A percentile compares a stretch with the other conserved stretches of the same genome.
Conservation (phyloP, 1,140 invertebrate genomes). For the Drosophila triauraria region DNA sequence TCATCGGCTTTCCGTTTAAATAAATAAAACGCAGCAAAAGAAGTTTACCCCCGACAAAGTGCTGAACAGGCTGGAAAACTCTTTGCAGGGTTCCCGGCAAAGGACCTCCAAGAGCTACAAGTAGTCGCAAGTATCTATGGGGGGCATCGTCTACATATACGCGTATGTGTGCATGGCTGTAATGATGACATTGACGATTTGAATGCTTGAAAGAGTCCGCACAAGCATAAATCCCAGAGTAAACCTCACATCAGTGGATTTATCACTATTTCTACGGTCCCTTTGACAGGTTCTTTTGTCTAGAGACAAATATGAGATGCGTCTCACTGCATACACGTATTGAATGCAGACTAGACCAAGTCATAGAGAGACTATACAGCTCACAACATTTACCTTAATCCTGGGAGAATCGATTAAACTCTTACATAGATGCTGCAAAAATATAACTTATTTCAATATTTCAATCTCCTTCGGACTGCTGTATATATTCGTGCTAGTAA, state of each 20-base stretch:
- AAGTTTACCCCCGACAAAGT: conserved; percentile 33
- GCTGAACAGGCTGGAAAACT: conserved; percentile 43
- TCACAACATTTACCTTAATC: not conserved
- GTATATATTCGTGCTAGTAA: conserved; percentile 5
- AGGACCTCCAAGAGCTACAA: conserved; percentile 55
- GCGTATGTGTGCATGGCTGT: conserved; percentile 20
- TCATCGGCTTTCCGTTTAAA: conserved; percentile 76
- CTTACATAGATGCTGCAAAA: not conserved
- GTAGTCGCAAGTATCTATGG: conserved; percentile 43
- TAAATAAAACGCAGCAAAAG: conserved; percentile 64
- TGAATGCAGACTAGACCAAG: too few relatives aligned
- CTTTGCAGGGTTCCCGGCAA: conserved; percentile 15
- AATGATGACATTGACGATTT: conserved; percentile 70
- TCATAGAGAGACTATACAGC: too few relatives aligned
- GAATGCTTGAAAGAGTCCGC: conserved; percentile 35
- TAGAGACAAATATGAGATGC: not conserved
- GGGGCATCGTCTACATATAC: not conserved
- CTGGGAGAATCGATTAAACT: not conserved
- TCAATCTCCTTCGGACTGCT: not conserved
- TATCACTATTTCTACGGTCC: not conserved
- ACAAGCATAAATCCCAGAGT: conserved; percentile 31
- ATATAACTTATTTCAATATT: conserved; percentile 5
- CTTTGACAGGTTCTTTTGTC: not conserved
- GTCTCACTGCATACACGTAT: not conserved
- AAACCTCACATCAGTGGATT: conserved; percentile 11